Conservation (phyloP, 2,797 vertebrate species). For the Neosilurus mollespiculum region DNA sequence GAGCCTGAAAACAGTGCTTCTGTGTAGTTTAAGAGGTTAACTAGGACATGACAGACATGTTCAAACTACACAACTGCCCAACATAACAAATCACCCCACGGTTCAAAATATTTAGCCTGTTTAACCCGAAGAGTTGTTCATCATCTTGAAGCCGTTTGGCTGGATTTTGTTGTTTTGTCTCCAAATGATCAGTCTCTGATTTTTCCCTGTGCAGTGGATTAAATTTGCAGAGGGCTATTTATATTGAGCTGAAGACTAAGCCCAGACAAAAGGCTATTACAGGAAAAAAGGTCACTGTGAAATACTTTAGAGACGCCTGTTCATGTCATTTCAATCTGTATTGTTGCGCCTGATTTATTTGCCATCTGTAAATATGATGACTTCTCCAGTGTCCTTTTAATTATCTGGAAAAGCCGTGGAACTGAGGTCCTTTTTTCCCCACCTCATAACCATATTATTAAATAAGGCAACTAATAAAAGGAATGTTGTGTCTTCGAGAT, state of each 20-base stretch:
- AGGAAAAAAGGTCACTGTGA: constrained; percentile 48
- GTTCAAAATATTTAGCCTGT: constrained; percentile 17
- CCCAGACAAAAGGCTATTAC: constrained; percentile 50
- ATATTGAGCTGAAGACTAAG: constrained; percentile 46
- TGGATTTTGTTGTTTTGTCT: constrained; percentile 48
- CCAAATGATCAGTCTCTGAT: constrained; percentile 51
- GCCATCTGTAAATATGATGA: constrained; percentile 51
- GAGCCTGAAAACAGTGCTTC: background rate
- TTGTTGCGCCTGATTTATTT: constrained; percentile 51
- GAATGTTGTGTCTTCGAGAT: constrained; percentile 20
- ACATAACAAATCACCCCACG: constrained; percentile 1
- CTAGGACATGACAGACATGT: background rate
- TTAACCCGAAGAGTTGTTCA: constrained; percentile 17
- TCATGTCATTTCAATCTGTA: constrained; percentile 38
- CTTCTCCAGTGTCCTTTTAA: constrained; percentile 50
- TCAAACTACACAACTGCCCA: background rate
- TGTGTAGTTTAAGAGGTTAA: constrained; percentile 6
- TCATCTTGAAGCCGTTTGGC: constrained; percentile 41
- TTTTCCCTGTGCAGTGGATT: constrained; percentile 38
- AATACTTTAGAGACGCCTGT: constrained; percentile 45
- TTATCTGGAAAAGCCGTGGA: constrained; percentile 44
- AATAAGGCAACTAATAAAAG: constrained; percentile 37
- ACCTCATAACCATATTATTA: constrained; percentile 44
- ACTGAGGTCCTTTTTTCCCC: constrained; percentile 40
- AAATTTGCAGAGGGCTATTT: constrained; percentile 51